Base-by-base conservation (phyloP, 2,888 invertebrate genomes). In the Melanchra persicariae region DNA sequence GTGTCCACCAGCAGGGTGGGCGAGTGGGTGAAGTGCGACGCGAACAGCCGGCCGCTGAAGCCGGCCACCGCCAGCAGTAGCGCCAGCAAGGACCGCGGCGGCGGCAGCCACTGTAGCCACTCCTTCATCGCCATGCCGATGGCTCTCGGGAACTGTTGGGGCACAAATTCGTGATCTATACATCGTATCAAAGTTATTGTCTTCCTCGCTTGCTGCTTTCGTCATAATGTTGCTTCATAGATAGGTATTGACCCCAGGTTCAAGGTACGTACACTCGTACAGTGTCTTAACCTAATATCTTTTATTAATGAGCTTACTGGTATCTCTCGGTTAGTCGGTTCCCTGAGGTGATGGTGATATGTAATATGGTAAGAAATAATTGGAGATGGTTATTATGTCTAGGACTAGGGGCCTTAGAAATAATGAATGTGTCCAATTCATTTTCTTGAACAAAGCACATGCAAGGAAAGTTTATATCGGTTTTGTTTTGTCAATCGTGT, bases 1-100 rank as follows among this genome's bases (percentile, higher is more conserved):
- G 99, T 98, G 92, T 99, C 98, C 84, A 99, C 98, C 60, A 99
- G 97, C 17, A 99, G 96, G 0, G 99, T 99, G 62, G 99, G 97
- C 1, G 99, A 98, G 93, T 99, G 98, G 2, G 99, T 98, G 85
- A 98, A 96, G 92, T 99, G 98, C 75, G 99, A 98, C 12, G 98
- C 97, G 82, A 98, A 97, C 85, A 99, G 96, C 89, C 99, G 98
- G 6, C 98, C 97, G 81, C 98, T 93, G 94, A 99, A 99, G 87
- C 98, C 98, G 62, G 97, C 96, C 34, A 97, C 93, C 2, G 98
- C 98, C 86, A 98, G 95, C 82, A 97, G 95, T 82, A 98, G 94
- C 68, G 98, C 97, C 84, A 98, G 97, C 68, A 98, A 93, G 80
- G 98, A 98, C 45, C 97, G 96, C 49, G 98, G 98, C 80, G 97